Base-by-base conservation (phyloP, 1,140 invertebrate genomes). In the Oryzaephilus surinamensis region DNA sequence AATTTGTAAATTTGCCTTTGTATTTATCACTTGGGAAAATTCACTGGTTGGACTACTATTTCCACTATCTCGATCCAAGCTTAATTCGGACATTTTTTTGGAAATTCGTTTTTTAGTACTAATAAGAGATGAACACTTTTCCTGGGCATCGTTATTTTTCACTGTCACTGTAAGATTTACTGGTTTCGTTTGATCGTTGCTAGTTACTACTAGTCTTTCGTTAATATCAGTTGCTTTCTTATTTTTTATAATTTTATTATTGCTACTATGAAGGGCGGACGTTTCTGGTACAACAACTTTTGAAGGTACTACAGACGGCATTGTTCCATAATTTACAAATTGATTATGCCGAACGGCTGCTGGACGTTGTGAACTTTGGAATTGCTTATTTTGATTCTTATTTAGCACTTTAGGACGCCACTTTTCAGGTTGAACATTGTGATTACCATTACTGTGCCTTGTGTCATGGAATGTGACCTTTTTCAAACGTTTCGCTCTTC, bases 311-410 rank as follows among this genome's bases (percentile, higher is more conserved):
- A 18, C 15, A 23, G 24, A 23, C 23, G 10, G 27, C 0, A 6
- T 11, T 10, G 21, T 17, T 7, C 14, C 6, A n/a, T 7, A 6
- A 17, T 41, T 44, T 12, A 57, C 48, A 32, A 54, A 50, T 34
- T 57, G 54, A 16, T 48, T 43, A 30, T 57, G 52, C 2, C 28
- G 24, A 2, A 53, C 43, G 2, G 42, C 41, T 8, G 43, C 41
- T 7, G 39, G 41, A 29, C 48, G 20, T 19, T 41, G 35, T 10
- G 48, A 40, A 30, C 28, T 29, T 23, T 28, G 32, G 15, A 26
- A 35, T 8, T 41, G 29, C 0, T 29, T 32, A 29, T 39, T 40
- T 20, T 32, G n/a, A 10, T 24, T 19, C 12, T 33, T 14, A 20
- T 46, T 38, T 11, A 17, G 16, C 14, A n/a, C n/a, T n/a, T 46